Conservation (phyloP, 2,113 vertebrate species). For the Plectropomus leopardus region DNA sequence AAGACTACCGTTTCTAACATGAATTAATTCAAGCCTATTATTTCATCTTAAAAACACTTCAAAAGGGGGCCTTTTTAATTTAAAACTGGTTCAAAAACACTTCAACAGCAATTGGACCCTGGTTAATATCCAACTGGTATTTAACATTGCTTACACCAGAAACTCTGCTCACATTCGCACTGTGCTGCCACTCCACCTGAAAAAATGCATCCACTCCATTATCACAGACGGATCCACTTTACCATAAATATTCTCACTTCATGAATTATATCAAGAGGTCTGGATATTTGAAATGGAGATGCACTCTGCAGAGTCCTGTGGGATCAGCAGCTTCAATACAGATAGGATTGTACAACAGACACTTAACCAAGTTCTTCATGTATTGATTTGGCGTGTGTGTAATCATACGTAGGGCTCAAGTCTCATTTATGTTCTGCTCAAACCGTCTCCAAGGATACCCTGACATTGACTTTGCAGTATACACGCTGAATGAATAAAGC, state of each 20-base stretch:
- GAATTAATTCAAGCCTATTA: not conserved
- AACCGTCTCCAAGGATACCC: conserved; percentile 39
- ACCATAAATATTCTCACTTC: conserved; percentile 63
- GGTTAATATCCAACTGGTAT: conserved; percentile 32
- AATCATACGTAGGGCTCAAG: conserved; percentile 21
- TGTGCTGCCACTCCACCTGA: conserved; percentile 46
- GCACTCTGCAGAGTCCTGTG: not conserved
- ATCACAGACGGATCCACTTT: conserved; percentile 49
- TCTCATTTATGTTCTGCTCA: conserved; percentile 45
- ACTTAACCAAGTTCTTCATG: conserved; percentile 29
- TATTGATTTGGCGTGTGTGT: conserved; percentile 54
- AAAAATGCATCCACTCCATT: conserved; percentile 63
- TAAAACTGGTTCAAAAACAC: conserved; percentile 9
- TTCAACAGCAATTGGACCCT: conserved; percentile 16
- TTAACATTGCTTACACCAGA: conserved; percentile 25
- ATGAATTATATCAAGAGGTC: conserved; percentile 56
- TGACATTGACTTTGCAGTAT: conserved; percentile 56
- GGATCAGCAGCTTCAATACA: conserved; percentile 38
- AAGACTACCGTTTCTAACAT: not conserved
- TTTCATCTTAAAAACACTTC: not conserved
- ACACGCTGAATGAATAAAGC: conserved; percentile 47
- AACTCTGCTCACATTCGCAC: conserved; percentile 34
- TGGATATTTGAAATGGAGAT: conserved; percentile 27
- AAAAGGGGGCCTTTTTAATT: not conserved
- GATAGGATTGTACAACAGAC: conserved; percentile 19